Conservation (phyloP, 1,140 invertebrate genomes). For the Panulirus ornatus region DNA sequence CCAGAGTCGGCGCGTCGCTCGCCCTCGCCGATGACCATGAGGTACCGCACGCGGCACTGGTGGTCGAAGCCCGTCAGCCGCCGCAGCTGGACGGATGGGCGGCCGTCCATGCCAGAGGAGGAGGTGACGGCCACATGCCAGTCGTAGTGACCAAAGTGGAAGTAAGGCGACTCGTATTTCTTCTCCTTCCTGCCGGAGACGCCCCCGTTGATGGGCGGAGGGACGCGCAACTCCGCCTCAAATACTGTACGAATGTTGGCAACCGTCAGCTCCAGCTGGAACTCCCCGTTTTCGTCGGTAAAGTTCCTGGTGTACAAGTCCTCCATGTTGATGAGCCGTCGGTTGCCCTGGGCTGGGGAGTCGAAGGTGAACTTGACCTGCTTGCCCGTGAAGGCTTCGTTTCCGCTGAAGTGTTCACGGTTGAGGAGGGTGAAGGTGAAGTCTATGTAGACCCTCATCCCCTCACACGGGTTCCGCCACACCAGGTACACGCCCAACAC, state of each 20-base stretch:
- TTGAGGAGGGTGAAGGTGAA: constrained; percentile 91
- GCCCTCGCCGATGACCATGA: constrained; percentile 85
- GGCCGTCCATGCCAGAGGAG: constrained; percentile 79
- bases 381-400: constrained; percentile 90
- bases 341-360: constrained; percentile 86
- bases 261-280: constrained; percentile 89
- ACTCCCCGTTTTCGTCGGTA: constrained; percentile 90
- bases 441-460: constrained; percentile 88
- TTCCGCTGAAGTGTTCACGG: constrained; percentile 90
- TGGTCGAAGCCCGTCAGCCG: constrained; percentile 90
- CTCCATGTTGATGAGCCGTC: constrained; percentile 88
- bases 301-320: constrained; percentile 88
- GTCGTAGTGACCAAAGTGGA: constrained; percentile 89
- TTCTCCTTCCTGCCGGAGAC: constrained; percentile 66
- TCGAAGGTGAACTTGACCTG: constrained; percentile 88
- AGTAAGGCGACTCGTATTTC: constrained; percentile 83
- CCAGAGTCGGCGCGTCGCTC: constrained; percentile 87
- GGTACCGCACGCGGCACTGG: constrained; percentile 85
- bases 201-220: constrained; percentile 78
- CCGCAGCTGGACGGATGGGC: constrained; percentile 84
- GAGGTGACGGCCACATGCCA: constrained; percentile 85
- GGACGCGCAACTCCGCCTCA: constrained; percentile 84
- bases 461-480: constrained; percentile 86
- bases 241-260: constrained; percentile 87
- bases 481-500: constrained; percentile 89